Percentiles rank a stretch among this genome's conserved stretches.
Conservation (phyloP, 2,888 invertebrate genomes). For the Arctia plantaginis region DNA sequence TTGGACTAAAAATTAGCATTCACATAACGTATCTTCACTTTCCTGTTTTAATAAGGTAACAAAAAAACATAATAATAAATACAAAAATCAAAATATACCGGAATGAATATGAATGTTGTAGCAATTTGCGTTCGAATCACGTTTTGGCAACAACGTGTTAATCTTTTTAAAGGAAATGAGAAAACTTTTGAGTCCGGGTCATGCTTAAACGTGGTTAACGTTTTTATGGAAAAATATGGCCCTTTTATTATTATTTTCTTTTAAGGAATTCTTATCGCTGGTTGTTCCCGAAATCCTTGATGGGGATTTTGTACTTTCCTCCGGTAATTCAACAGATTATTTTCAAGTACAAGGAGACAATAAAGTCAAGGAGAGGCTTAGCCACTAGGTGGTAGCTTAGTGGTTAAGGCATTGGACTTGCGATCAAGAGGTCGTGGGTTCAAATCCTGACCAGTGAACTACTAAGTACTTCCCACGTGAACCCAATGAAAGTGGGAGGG, state of each 20-base stretch:
- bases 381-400: too few species aligned
- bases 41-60: background rate
- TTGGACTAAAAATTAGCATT: background rate
- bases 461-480: too few species aligned
- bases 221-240: slow-evolving; percentile 50
- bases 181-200: slow-evolving; percentile 64
- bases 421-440: too few species aligned
- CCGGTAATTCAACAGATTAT: slow-evolving; percentile 14
- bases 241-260: slow-evolving; percentile 29
- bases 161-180: slow-evolving; percentile 79
- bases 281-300: slow-evolving; percentile 3
- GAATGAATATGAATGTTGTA: slow-evolving; percentile 63
- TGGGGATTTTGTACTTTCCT: slow-evolving; percentile 1
- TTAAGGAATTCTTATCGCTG: slow-evolving; percentile 13
- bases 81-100: slow-evolving; percentile 32
- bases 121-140: slow-evolving; percentile 67
- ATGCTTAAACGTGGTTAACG: slow-evolving; percentile 56
- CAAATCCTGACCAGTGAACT: too few species aligned
- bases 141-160: slow-evolving; percentile 70
- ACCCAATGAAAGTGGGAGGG: too few species aligned
- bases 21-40: background rate
- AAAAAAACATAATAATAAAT: slow-evolving; percentile 23
- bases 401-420: too few species aligned
- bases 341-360: background rate
- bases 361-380: slow-evolving; percentile 7